Conservation (phyloP, 2,888 invertebrate species). For the Dryocosmus kuriphilus region DNA sequence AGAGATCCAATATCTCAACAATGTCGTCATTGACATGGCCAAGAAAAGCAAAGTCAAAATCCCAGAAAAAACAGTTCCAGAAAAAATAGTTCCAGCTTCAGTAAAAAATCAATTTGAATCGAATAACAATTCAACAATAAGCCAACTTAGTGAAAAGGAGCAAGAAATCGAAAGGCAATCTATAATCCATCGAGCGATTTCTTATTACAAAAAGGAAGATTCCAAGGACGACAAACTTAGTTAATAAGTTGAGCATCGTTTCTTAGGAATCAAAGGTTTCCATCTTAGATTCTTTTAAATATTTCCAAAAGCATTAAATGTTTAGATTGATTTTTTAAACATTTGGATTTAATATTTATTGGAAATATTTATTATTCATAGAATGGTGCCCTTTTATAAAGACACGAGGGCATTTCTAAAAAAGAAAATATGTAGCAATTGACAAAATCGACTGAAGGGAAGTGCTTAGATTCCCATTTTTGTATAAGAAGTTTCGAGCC, state of each 20-base stretch:
- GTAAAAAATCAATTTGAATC: background rate
- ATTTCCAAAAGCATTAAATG: background rate
- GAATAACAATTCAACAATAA: constrained; percentile 23
- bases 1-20: constrained; percentile 87
- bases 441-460: background rate
- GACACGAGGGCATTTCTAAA: background rate
- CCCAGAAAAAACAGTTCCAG: constrained; percentile 59
- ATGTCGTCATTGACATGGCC: constrained; percentile 81
- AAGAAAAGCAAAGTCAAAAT: constrained; percentile 67
- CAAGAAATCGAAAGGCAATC: constrained; percentile 56
- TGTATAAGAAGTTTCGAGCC: background rate
- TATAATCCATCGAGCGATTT: constrained; percentile 67
- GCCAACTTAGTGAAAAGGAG: constrained; percentile 32
- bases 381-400: constrained; percentile 28
- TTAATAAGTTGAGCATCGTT: constrained; percentile 57
- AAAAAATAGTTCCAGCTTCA: constrained; percentile 40
- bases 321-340: no score
- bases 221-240: constrained; percentile 66
- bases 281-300: background rate
- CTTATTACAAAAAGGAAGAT: constrained; percentile 68
- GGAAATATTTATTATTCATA: background rate
- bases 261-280: background rate
- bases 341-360: background rate
- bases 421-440: background rate
- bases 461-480: background rate